Conservation (phyloP, 2,888 invertebrate species). For the Mechanitis mazaeus region DNA sequence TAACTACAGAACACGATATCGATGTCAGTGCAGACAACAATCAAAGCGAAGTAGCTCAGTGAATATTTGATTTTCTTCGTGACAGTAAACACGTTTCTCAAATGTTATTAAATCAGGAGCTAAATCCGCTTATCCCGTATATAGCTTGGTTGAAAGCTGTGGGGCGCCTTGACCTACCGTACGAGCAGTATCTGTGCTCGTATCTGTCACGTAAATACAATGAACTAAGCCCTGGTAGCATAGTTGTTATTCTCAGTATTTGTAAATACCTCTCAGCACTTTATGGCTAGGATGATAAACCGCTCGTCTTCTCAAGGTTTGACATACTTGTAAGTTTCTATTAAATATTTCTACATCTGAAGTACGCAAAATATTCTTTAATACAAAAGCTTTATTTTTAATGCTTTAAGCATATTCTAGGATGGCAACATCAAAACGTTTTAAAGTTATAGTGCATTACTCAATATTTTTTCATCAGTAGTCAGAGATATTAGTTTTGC, state of each 20-base stretch:
- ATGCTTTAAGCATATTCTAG: too few relatives aligned
- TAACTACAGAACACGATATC: slow-evolving; percentile 48
- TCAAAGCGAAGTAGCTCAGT: slow-evolving; percentile 51
- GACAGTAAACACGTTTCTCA: slow-evolving; percentile 46
- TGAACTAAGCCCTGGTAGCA: slow-evolving; percentile 68
- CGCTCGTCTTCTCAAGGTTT: too few relatives aligned
- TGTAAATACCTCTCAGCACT: slow-evolving; percentile 53
- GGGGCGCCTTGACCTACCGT: slow-evolving; percentile 65
- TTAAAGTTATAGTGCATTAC: slow-evolving; percentile 40
- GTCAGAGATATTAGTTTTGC: slow-evolving; percentile 41
- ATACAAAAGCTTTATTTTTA: too few relatives aligned
- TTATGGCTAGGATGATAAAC: too few relatives aligned
- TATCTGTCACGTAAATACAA: slow-evolving; percentile 74
- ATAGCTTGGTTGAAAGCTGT: slow-evolving; percentile 68
- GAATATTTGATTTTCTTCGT: slow-evolving; percentile 47
- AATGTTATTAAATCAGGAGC: slow-evolving; percentile 53
- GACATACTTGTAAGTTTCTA: too few relatives aligned
- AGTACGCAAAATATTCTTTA: too few relatives aligned
- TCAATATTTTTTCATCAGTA: slow-evolving; percentile 45
- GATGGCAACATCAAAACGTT: slow-evolving; percentile 25
- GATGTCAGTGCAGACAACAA: slow-evolving; percentile 50
- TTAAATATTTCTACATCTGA: too few relatives aligned
- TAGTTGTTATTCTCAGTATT: slow-evolving; percentile 51
- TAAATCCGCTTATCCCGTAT: slow-evolving; percentile 60
- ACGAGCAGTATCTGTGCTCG: slow-evolving; percentile 41